Percentiles rank a stretch among this genome's conserved stretches.
These are phyloP conservation scores for Cyrtorhinus lividipennis DNA, from an alignment of 1,140 invertebrate genomes.

Conservation along the genomic window DNA sequence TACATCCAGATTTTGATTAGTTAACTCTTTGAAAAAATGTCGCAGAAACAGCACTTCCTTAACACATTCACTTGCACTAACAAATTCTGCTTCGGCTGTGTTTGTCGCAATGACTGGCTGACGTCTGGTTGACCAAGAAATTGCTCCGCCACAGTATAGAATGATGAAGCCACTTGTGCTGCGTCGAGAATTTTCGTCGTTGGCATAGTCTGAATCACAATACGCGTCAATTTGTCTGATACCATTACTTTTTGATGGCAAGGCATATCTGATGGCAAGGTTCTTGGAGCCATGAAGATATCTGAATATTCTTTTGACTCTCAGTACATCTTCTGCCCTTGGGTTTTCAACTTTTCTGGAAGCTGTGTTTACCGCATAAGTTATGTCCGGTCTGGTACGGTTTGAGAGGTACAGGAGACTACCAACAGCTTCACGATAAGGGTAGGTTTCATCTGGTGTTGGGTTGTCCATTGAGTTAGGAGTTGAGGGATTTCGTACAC, in stretches of 20 bases:
- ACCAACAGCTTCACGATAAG: conserved; percentile 27
- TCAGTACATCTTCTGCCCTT: background rate
- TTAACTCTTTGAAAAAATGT: conserved; percentile 17
- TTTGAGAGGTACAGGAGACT: conserved; percentile 27
- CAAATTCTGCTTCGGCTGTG: conserved; percentile 19
- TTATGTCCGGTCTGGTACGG: conserved; percentile 29
- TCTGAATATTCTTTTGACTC: conserved; percentile 19
- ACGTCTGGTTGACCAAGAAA: conserved; percentile 18
- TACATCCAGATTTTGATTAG: conserved; percentile 5
- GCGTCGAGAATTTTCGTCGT: background rate
- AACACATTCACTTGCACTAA: conserved; percentile 11
- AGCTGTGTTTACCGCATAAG: conserved; percentile 26
- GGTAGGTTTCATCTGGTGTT: background rate
- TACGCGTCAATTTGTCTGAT: background rate
- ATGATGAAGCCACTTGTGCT: conserved; percentile 20
- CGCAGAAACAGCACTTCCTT: conserved; percentile 21
- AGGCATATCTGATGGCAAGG: background rate
- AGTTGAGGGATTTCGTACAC: conserved; percentile 6
- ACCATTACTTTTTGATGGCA: background rate
- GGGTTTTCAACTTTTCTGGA: conserved; percentile 19
- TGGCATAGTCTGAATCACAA: conserved; percentile 20
- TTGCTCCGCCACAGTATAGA: conserved; percentile 14
- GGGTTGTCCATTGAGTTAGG: conserved; percentile 1
- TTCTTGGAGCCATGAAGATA: conserved; percentile 19
- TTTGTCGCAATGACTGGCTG: conserved; percentile 18